phyloP scores from a whole-genome alignment of 1,140 invertebrate species.

The Schlechtendalia chinensis region DNA sequence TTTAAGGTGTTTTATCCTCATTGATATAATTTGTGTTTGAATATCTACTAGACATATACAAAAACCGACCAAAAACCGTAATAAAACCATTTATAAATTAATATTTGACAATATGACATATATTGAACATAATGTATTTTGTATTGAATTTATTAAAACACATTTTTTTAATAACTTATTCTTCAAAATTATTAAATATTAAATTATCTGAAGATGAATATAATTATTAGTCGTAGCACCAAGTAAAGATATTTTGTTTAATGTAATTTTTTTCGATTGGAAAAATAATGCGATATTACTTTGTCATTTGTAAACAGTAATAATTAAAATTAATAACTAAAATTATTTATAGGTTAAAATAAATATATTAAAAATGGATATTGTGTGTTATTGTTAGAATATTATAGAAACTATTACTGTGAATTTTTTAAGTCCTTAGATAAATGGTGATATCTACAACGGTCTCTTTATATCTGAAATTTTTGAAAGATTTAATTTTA shows the following conservation, averaged over 20 bases:
- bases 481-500: too few relatives aligned
- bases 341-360: too few relatives aligned
- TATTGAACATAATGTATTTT: background rate
- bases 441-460: too few relatives aligned
- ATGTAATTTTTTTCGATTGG: slow-evolving; percentile 30
- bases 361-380: too few relatives aligned
- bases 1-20: slow-evolving; percentile 35
- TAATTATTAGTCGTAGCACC: slow-evolving; percentile 9
- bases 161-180: background rate
- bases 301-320: slow-evolving; percentile 22
- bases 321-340: background rate
- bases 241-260: slow-evolving; percentile 37
- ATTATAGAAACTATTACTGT: too few relatives aligned
- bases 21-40: slow-evolving; percentile 19
- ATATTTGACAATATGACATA: background rate
- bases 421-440: too few relatives aligned
- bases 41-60: slow-evolving; percentile 25
- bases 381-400: too few relatives aligned
- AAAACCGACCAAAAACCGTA: slow-evolving; percentile 1
- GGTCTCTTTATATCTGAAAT: too few relatives aligned
- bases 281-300: slow-evolving; percentile 26
- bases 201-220: too few relatives aligned
- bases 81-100: slow-evolving; percentile 36
- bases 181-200: slow-evolving; percentile 14
- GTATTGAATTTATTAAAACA: slow-evolving; percentile 6